Conservation (phyloP, 1,140 invertebrate species). For the Sminthurides bifidus region DNA sequence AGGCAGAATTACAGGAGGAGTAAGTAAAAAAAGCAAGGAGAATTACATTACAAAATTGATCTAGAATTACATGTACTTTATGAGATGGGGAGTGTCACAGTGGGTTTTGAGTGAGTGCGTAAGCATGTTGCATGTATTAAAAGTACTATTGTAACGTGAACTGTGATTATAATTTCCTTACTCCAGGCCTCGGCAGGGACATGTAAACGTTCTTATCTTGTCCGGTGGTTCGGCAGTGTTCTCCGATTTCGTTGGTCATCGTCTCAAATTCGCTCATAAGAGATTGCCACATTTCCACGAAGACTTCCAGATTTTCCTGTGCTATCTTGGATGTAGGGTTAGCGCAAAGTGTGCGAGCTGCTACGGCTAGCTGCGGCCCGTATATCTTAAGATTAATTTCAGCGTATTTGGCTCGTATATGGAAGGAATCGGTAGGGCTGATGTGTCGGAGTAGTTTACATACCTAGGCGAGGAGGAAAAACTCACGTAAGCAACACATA, state of each 20-base stretch:
- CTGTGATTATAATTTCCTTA: too few species aligned
- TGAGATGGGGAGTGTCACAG: too few species aligned
- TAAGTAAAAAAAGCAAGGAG: too few species aligned
- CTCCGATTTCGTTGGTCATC: conserved; percentile 78
- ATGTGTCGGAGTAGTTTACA: conserved; percentile 93
- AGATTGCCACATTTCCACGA: conserved; percentile 94
- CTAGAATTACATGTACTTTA: too few species aligned
- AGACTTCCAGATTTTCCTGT: conserved; percentile 80
- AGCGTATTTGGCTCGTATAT: conserved; percentile 89
- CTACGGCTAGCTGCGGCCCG: conserved; percentile 85
- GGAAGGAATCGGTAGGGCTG: conserved; percentile 79
- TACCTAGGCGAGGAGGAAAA: conserved; percentile 48
- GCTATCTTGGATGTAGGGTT: conserved; percentile 90
- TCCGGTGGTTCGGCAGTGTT: conserved; percentile 56
- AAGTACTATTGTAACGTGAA: too few species aligned
- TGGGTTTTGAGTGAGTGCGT: too few species aligned
- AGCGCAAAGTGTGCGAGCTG: conserved; percentile 78
- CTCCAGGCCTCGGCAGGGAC: conserved; percentile 84
- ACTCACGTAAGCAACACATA: not conserved
- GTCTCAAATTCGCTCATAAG: conserved; percentile 74
- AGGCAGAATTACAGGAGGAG: too few species aligned
- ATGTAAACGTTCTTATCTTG: conserved; percentile 85
- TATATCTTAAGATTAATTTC: conserved; percentile 89
- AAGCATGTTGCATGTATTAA: too few species aligned
- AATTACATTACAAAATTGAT: too few species aligned